Evolutionary conservation across 64 coral and sea anemone species (phyloP).

Genomic region (Pachyseris speciosa): DNA sequence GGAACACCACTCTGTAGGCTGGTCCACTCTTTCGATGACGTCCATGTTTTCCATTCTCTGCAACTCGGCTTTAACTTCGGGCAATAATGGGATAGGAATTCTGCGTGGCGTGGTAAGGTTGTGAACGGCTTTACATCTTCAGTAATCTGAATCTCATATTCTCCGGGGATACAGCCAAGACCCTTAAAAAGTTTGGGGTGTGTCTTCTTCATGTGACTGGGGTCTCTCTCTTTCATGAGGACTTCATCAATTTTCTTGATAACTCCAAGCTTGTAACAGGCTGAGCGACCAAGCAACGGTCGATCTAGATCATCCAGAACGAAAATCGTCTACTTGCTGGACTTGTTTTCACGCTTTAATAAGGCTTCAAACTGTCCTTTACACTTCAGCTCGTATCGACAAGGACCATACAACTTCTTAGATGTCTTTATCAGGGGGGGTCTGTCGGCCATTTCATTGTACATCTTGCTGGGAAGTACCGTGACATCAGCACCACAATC

Average conservation of each 20-base stretch:
- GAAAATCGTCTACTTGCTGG: conserved; percentile 19
- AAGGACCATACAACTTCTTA: conserved; percentile 46
- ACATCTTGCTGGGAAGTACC: conserved; percentile 14
- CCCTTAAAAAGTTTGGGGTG: conserved; percentile 41
- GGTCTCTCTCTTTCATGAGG: not conserved
- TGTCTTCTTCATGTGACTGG: not conserved
- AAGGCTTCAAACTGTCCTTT: conserved; percentile 18
- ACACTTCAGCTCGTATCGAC: conserved; percentile 12
- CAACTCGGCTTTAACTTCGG: conserved; percentile 45
- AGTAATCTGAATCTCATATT: conserved; percentile 1
- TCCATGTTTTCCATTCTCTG: conserved; percentile 25
- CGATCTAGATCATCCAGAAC: conserved; percentile 44
- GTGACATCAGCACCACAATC: conserved; percentile 53
- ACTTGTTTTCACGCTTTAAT: conserved; percentile 11
- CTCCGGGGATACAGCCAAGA: conserved; percentile 10
- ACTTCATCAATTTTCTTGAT: not conserved
- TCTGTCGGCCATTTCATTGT: conserved; percentile 10
- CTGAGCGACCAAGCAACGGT: conserved; percentile 52
- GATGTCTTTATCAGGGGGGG: not conserved
- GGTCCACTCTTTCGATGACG: not conserved
- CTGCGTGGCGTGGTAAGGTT: conserved; percentile 5
- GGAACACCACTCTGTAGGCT: conserved; percentile 34
- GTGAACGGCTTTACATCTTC: not conserved
- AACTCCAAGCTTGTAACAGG: not conserved
- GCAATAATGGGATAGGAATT: conserved; percentile 31